phyloP scores from a whole-genome alignment of 2,888 invertebrate species.

The Acanthopleura granulata region DNA sequence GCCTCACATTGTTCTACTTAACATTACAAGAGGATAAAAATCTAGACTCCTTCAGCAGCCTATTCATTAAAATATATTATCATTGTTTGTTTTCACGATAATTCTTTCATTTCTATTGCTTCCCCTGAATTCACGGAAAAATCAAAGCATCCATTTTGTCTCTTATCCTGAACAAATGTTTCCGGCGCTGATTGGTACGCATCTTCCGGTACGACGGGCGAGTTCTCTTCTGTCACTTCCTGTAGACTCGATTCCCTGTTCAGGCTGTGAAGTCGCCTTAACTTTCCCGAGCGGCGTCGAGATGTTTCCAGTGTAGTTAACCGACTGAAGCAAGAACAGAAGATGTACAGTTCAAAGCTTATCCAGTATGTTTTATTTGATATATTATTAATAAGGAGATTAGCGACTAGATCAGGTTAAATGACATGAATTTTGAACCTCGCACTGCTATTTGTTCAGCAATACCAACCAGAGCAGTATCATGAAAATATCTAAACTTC shows the following conservation, averaged over 20 bases:
- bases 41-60: no score
- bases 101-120: background rate
- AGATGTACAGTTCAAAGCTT: no score
- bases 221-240: conserved; percentile 19
- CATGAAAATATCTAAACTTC: no score
- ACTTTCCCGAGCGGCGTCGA: conserved; percentile 5
- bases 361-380: no score
- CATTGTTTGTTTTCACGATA: background rate
- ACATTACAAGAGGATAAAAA: no score
- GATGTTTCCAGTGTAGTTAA: background rate
- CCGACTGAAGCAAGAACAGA: background rate
- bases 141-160: background rate
- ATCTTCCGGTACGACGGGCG: conserved; percentile 11
- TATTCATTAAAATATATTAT: no score
- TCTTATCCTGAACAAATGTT: background rate
- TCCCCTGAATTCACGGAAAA: background rate
- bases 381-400: no score
- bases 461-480: no score
- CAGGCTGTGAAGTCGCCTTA: background rate
- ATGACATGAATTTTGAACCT: no score
- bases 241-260: conserved; percentile 8
- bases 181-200: conserved; percentile 14
- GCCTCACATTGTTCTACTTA: no score
- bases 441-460: no score
- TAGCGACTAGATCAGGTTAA: no score